A percentile compares a stretch with the other conserved stretches of the same genome.
Conservation (phyloP, 35 echinoderm and acorn worm species). For the Ptychodera flava region DNA sequence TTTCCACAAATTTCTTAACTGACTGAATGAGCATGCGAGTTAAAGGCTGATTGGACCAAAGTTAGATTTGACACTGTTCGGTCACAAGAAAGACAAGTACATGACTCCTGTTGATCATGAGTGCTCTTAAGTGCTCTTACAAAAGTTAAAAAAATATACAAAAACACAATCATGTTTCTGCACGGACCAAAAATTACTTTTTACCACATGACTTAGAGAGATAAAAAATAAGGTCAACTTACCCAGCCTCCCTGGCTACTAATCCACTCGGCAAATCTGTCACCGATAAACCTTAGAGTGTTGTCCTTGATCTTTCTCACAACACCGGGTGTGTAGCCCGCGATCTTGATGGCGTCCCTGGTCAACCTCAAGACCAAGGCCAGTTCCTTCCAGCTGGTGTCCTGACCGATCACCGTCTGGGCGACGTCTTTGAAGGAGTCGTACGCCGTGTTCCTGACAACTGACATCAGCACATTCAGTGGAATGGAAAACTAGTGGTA, state of each 20-base stretch:
- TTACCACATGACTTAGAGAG: too few relatives aligned
- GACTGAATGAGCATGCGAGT: too few relatives aligned
- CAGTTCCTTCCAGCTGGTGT: slow-evolving; percentile 54
- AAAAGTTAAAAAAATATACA: too few relatives aligned
- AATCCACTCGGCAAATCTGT: slow-evolving; percentile 77
- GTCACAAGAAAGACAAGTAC: too few relatives aligned
- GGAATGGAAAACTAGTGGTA: slow-evolving; percentile 28
- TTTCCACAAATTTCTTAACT: too few relatives aligned
- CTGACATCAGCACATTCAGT: slow-evolving; percentile 18
- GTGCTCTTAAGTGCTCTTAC: too few relatives aligned
- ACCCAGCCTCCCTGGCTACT: slow-evolving; percentile 92
- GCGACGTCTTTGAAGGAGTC: slow-evolving; percentile 60
- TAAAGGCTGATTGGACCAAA: too few relatives aligned
- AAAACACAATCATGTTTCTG: too few relatives aligned
- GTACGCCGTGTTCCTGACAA: slow-evolving; percentile 62
- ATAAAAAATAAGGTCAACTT: too few relatives aligned
- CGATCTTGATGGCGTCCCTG: slow-evolving; percentile 72
- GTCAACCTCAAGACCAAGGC: slow-evolving; percentile 88
- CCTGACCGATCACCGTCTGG: slow-evolving; percentile 67
- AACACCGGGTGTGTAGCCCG: slow-evolving; percentile 38
- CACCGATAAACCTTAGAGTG: slow-evolving; percentile 77
- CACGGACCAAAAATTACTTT: too few relatives aligned
- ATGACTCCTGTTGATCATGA: too few relatives aligned
- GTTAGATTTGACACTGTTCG: too few relatives aligned
- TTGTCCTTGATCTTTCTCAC: slow-evolving; percentile 78